Base-by-base conservation (phyloP, 2,797 vertebrate species). In the Spinus pinus region DNA sequence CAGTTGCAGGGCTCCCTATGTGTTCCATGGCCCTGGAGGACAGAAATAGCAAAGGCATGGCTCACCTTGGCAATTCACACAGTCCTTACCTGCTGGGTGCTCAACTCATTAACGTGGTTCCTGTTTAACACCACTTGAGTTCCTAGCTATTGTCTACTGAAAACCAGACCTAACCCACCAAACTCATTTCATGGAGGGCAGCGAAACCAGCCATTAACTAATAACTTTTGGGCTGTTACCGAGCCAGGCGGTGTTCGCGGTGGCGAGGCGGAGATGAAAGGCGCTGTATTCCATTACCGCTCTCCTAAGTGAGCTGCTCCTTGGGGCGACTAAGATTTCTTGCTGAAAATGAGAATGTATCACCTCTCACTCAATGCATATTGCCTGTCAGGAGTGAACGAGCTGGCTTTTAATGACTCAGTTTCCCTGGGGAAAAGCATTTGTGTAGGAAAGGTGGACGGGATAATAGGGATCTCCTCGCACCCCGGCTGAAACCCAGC, bases 271-370 rank as follows among this genome's bases (percentile, higher is more conserved):
- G 31, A 88, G 73, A 88, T 92, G 93, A 95, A 96, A 94, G 83
- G 58, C 67, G 51, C 72, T 24, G 50, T 96, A 87, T 94, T 91
- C 88, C 84, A 69, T 96, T 96, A 93, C 88, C 0, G 0, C 72
- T 85, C 73, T 65, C 78, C 78, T 44, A 58, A 94, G 87, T 2
- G 4, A 90, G 80, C 65, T 3, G 44, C 54, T 96, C 82, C 91
- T 97, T 88, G 77, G 90, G 88, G 93, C 1, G 12, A 94, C 86
- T 95, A 83, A 73, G 80, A 87, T 93, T 97, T 96, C 94, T 80
- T 65, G 69, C 66, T 85, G 82, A 90, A 94, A 93, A 94, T 87
- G 74, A 90, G 83, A 96, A 95, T 58, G 57, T 90, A 75, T 94
- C 90, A 84, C 86, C 80, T 93, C 95, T 94, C 91, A 87, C 86